Base-by-base conservation (phyloP, 2,888 invertebrate genomes). In the Luffia ferchaultella region DNA sequence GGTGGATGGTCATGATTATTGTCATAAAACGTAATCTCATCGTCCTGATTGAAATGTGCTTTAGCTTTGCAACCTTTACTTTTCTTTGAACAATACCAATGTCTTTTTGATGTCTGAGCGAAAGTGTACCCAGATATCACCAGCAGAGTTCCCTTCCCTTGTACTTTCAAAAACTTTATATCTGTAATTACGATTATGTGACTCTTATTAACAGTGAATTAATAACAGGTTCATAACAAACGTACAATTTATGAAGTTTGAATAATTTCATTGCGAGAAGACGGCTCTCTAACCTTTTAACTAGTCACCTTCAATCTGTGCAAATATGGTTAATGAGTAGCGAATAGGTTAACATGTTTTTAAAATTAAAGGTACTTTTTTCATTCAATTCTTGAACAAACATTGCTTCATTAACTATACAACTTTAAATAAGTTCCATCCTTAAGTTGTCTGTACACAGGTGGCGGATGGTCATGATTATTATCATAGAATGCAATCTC, bases 21-120 rank as follows among this genome's bases (percentile, higher is more conserved):
- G 17, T 57, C 51, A 20, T 48, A 53, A 3, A 55, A 56, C 3
- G 51, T 50, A 7, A 50, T 46, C 1, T 48, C 52, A n/a, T 53
- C 56, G 15, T 53, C 49, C 1, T 43, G 20, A 17, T 55, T 63
- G 1, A 74, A 53, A 46, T 58, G 63, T 2, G 73, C 58, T 20
- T 57, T 64, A 1, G 72, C 73, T 52, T 65, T 68, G 53, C 74
- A 75, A 0, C 70, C 73, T 48, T 66, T 69, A 0, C 55, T 20
- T 51, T 63, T 70, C 52, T 70, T 68, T 0, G 74, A 73, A 48
- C 75, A 74, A 54, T 75, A 75, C 62, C 61, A 73, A 19, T 67
- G 63, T 5, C 60, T 61, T 2, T 46, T 9, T 20, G 15, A 46
- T 19, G 45, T 42, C 42, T 49, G 47, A 1, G 53, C 48, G 45